Evolutionary conservation across 1,140 invertebrate genomes (phyloP).

Genomic region (Solenopsis fugax): DNA sequence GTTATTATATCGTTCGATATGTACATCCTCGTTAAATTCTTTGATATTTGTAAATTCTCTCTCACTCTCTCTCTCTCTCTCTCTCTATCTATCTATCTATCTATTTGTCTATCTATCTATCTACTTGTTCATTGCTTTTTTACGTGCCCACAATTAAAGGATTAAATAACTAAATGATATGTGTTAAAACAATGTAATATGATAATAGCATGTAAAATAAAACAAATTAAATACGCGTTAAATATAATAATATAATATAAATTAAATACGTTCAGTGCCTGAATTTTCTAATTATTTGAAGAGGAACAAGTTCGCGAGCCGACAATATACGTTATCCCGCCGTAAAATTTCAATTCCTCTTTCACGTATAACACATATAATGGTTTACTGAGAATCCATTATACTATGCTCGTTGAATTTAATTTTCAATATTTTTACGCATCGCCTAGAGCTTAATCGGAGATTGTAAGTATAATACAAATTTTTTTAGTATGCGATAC

Average conservation of each 20-base stretch:
- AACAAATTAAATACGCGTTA: conserved; percentile 16
- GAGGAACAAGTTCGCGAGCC: background rate
- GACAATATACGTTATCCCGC: background rate
- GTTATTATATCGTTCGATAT: background rate
- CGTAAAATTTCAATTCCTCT: conserved; percentile 23
- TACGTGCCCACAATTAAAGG: background rate
- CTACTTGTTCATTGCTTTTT: background rate
- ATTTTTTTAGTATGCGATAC: conserved; percentile 5
- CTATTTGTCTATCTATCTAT: background rate
- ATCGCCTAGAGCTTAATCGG: conserved; percentile 11
- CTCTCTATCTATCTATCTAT: background rate
- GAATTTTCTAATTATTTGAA: conserved; percentile 26
- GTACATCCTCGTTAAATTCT: background rate
- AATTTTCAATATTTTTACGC: conserved; percentile 45
- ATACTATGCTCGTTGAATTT: conserved; percentile 31
- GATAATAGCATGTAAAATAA: conserved; percentile 15
- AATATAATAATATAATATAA: conserved; percentile 21
- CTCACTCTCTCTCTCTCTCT: too few relatives aligned
- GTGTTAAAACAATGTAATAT: conserved; percentile 2
- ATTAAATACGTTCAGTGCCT: conserved; percentile 16
- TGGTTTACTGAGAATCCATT: conserved; percentile 9
- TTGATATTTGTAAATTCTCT: background rate
- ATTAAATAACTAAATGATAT: conserved; percentile 34
- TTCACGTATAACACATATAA: background rate
- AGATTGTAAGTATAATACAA: background rate